Base-by-base conservation (phyloP, 2,888 invertebrate genomes). In the Gerris lacustris region DNA sequence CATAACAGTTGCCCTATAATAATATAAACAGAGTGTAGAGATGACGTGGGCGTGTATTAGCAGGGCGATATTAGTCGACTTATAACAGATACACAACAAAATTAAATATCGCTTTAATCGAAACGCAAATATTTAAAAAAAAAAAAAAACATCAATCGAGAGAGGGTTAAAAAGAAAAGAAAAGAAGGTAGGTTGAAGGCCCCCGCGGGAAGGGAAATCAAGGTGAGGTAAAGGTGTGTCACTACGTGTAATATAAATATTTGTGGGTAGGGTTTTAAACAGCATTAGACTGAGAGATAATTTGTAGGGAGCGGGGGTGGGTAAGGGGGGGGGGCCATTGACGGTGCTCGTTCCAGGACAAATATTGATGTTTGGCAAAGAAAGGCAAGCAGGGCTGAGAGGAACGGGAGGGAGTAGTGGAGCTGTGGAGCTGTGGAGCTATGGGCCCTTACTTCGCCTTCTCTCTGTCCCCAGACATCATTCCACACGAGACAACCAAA, bases 211-310 rank as follows among this genome's bases (percentile, higher is more conserved):
- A 31, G 55, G 55, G 55, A 55, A 55, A 55, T 55, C 55, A 55
- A 11, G 55, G 55, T 15, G 55, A 55, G 55, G 31, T 31, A 31
- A 31, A 31, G 31, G 55, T 55, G 55, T 55, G 55, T 55, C 11
- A 55, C 55, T 55, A 55, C 15, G 55, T 55, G 55, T 55, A 55
- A 55, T 55, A 55, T 55, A 55, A 55, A 55, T 55, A 55, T 55
- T 55, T 55, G 55, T 55, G 55, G 55, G 11, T 55, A 55, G 55
- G 15, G 55, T 55, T 55, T 55, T 55, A 55, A 55, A 55, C 55
- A 55, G 55, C 55, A 55, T 55, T 55, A 55, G 55, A 55, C 55
- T 11, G 55, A 55, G 55, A 55, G 55, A 55, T 55, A 55, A 55
- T 55, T 55, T 55, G 55, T 55, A 55, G 55, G 15, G 31, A 31